Evolutionary conservation across 2,113 vertebrate species (phyloP).

Genomic region (Nansenia antarctica): DNA sequence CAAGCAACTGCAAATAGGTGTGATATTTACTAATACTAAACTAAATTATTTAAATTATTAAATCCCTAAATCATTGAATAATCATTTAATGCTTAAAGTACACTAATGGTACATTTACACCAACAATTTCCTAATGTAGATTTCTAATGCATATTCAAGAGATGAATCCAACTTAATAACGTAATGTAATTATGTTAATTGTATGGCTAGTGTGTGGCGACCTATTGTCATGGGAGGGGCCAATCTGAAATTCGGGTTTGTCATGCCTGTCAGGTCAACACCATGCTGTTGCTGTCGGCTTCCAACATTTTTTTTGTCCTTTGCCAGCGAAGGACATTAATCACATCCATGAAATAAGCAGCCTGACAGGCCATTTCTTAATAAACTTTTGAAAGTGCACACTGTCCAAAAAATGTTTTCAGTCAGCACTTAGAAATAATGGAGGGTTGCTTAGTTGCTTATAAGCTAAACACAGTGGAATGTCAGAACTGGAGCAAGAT

Average conservation of each 20-base stretch:
- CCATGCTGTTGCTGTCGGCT: conserved; percentile 35
- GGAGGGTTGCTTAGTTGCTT: conserved; percentile 16
- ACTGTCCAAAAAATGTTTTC: background rate
- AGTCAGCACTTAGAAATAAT: background rate
- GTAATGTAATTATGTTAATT: conserved; percentile 42
- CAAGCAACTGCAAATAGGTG: background rate
- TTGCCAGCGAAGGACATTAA: conserved; percentile 38
- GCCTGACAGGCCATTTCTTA: conserved; percentile 44
- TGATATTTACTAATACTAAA: background rate
- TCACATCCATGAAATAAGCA: conserved; percentile 51
- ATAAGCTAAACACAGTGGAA: conserved; percentile 13
- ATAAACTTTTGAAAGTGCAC: conserved; percentile 22
- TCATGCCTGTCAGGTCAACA: conserved; percentile 60
- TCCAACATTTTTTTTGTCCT: conserved; percentile 37
- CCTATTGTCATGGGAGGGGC: conserved; percentile 47
- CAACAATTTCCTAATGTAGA: background rate
- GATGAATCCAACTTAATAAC: background rate
- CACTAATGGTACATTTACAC: background rate
- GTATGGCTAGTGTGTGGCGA: conserved; percentile 26
- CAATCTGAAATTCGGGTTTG: conserved; percentile 54
- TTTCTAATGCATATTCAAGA: background rate
- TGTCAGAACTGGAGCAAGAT: conserved; percentile 4
- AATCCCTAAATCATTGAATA: no score
- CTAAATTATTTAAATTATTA: no score
- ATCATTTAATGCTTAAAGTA: background rate